phyloP scores from a whole-genome alignment of 2,113 vertebrate genomes.

The Pseudois nayaur region DNA sequence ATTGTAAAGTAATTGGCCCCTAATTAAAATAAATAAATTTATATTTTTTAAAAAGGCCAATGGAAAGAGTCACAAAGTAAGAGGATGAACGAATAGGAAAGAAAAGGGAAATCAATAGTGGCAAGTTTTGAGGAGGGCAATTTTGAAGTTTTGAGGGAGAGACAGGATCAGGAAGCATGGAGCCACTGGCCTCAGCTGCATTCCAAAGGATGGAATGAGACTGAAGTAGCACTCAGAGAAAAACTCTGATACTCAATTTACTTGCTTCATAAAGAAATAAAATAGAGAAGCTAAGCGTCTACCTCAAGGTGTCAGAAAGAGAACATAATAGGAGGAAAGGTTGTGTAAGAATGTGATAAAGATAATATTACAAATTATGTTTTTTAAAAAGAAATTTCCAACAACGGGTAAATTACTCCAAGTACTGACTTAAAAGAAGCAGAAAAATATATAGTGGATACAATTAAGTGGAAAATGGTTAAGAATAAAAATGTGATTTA shows the following conservation, averaged over 20 bases:
- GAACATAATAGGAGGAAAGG: not conserved
- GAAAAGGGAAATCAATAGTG: not conserved
- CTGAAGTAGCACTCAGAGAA: not conserved
- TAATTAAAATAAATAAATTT: too few species aligned
- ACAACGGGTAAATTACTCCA: not conserved
- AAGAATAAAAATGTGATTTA: not conserved
- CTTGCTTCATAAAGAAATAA: not conserved
- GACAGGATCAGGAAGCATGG: not conserved
- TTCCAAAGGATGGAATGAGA: not conserved
- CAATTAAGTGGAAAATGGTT: not conserved
- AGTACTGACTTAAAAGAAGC: not conserved
- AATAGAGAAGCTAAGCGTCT: not conserved
- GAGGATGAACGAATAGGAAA: not conserved
- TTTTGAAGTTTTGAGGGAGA: not conserved
- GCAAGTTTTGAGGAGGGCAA: not conserved
- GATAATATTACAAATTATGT: not conserved
- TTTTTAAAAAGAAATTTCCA: not conserved
- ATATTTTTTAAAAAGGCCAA: not conserved
- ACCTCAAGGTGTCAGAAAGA: not conserved
- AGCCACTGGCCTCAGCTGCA: not conserved
- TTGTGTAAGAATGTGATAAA: not conserved
- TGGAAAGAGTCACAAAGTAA: not conserved
- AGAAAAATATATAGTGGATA: not conserved
- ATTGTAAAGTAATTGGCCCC: too few species aligned
- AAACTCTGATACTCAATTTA: not conserved